Evolutionary conservation across 2,888 invertebrate species (phyloP), one percentile per base, ranked within the genome.

Genomic region (Sarcophaga carnaria): DNA sequence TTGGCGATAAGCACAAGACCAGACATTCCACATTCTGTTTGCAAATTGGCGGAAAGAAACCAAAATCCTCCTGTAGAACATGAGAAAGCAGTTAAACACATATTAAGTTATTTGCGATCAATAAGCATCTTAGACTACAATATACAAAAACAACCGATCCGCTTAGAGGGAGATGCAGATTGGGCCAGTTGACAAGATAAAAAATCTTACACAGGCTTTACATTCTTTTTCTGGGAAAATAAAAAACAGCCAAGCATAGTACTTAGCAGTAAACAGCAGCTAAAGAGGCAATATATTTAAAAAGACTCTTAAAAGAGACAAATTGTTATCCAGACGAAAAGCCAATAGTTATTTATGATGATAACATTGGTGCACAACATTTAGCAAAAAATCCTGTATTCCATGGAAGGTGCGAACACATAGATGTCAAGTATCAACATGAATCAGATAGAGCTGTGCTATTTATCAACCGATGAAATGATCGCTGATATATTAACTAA

Each of bases 21-120:
- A n/a, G 71, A 71, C 66, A 71, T 72, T n/a, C 54, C 25, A 27
- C 71, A 80, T 63, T 72, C 60, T 10, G 22, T 80, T 54, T 80
- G 71, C 8, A 72, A 80, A 22, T 11, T 80, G 27, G 79, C 71
- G 17, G 71, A 80, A 72, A 54, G 17, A 27, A 80, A 80, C 17
- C 59, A 63, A 14, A 71, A 80, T 14, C 79, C 71, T 22, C 71
- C 72, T 22, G n/a, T 5, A 2, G 80, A 81, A 37, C 80, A 75
- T n/a, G 25, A 12, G 22, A 4, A 47, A 22, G 63, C 27, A 12
- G 63, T 70, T 22, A 81, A 69, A 47, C 67, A 75, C 20, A 20
- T 81, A 11, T 17, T 81, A 2, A 62, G 81, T 1, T 75, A 75
- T 64, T 37, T 37, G 37, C 37, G 8, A 10, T 37, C 37, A 37